Evolutionary conservation across 2,113 vertebrate genomes (phyloP), one percentile per base, ranked within the genome.

Genomic region (Sciurus niger): DNA sequence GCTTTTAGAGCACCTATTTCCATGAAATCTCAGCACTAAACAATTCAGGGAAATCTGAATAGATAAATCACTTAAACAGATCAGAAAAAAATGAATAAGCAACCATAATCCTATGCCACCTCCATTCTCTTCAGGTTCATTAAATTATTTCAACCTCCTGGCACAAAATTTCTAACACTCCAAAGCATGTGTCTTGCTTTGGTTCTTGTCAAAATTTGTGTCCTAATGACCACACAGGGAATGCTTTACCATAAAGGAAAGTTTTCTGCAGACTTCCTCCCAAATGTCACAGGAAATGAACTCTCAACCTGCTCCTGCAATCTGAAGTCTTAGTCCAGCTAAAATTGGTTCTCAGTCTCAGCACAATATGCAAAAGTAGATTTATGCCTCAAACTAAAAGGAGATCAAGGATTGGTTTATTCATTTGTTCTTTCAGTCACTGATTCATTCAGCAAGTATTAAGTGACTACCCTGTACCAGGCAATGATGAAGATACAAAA

Each of bases 1-100:
- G 93, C 93, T 97, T 96, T 96, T 92, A 96, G 90, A 95, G 93
- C 67, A 96, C 95, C 97, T 86, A 94, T 94, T 94, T 96, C 90
- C 93, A 96, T 96, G 93, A 96, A 96, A 93, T 94, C 73, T 94
- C 11, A 0, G 84, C 67, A 90, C 92, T 96, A 94, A 97, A 96
- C 89, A 97, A 95, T 74, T 86, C 94, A 92, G 32, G 90, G 85
- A 94, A 97, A 90, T 85, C 97, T 84, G 92, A 96, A 95, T 28
- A 95, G 87, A 96, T 95, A 97, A 98, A 94, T 96, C 93, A 97
- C 32, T 63, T 88, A 90, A 90, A 96, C 53, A 96, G 77, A 96
- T 93, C 48, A 83, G 89, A 93, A 95, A 89, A 92, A 82, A 78
- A 95, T 85, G 78, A 80, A 83, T 92, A 93, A 95, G 37, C n/a